Percentiles rank a stretch among this genome's conserved stretches.
These are phyloP conservation scores for Anoplolepis gracilipes DNA, from an alignment of 1,140 invertebrate species.

Conservation along the genomic window DNA sequence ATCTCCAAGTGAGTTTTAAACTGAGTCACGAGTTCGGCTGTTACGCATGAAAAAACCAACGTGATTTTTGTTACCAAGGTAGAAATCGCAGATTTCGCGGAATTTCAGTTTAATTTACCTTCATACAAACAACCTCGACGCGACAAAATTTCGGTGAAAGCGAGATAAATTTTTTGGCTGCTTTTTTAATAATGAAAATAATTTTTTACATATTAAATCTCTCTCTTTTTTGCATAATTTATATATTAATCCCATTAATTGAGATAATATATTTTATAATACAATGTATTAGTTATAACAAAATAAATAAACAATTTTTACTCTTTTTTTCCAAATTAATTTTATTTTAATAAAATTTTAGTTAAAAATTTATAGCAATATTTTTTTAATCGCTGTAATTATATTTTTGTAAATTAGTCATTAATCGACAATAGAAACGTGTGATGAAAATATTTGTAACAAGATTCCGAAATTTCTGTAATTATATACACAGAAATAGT, in stretches of 20 bases:
- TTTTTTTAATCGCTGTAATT: too few species aligned
- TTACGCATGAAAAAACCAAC: not conserved
- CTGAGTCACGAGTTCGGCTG: slow-evolving; percentile 40
- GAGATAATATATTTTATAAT: not conserved
- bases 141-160: not conserved
- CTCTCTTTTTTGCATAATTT: too few species aligned
- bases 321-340: too few species aligned
- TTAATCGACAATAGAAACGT: too few species aligned
- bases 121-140: not conserved
- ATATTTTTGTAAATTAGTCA: too few species aligned
- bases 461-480: not conserved
- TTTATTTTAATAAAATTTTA: too few species aligned
- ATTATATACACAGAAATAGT: not conserved
- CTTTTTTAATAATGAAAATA: not conserved
- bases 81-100: slow-evolving; percentile 59
- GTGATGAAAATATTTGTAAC: too few species aligned
- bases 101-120: slow-evolving; percentile 31
- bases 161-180: not conserved
- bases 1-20: not conserved
- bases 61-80: slow-evolving; percentile 31
- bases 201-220: not conserved
- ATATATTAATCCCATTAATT: not conserved
- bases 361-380: too few species aligned
- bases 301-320: too few species aligned
- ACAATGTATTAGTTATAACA: not conserved